Conservation (phyloP, 2,797 vertebrate genomes). For the Melanogrammus aeglefinus region DNA sequence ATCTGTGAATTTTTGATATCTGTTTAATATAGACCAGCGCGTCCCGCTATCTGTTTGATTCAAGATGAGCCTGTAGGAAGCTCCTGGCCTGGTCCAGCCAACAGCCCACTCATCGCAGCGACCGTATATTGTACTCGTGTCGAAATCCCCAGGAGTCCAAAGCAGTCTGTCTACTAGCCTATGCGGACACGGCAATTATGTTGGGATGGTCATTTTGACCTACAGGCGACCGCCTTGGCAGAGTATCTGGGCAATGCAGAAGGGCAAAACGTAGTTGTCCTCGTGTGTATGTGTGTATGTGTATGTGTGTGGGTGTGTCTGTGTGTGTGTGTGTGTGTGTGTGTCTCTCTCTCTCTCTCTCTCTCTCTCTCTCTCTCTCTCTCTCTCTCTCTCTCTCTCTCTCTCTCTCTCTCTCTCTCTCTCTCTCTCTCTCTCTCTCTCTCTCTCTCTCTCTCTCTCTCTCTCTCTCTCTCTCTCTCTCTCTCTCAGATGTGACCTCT, state of each 20-base stretch:
- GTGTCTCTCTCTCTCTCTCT: neutral
- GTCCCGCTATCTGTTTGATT: neutral
- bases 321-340: conserved; percentile 27
- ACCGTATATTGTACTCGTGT: neutral
- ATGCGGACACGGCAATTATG: neutral
- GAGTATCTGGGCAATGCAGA: conserved; percentile 24
- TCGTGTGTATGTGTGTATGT: conserved; percentile 13
- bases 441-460: too few species aligned
- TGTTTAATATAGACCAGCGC: neutral
- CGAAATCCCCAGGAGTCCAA: neutral
- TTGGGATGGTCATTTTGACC: neutral
- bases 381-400: too few species aligned
- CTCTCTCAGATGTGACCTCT: conserved; percentile 42
- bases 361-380: too few species aligned
- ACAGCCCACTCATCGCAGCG: neutral
- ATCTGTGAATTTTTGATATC: neutral
- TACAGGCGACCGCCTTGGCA: conserved; percentile 32
- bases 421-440: too few species aligned
- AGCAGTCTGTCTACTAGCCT: neutral
- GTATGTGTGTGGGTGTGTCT: conserved; percentile 12
- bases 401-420: too few species aligned
- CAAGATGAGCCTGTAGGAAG: neutral
- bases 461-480: too few species aligned
- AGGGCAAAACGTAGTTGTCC: conserved; percentile 36
- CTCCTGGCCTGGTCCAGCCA: neutral